These are phyloP conservation scores for Drosophila ananassae DNA, from an alignment of 1,140 invertebrate species.

Conservation along the genomic window DNA sequence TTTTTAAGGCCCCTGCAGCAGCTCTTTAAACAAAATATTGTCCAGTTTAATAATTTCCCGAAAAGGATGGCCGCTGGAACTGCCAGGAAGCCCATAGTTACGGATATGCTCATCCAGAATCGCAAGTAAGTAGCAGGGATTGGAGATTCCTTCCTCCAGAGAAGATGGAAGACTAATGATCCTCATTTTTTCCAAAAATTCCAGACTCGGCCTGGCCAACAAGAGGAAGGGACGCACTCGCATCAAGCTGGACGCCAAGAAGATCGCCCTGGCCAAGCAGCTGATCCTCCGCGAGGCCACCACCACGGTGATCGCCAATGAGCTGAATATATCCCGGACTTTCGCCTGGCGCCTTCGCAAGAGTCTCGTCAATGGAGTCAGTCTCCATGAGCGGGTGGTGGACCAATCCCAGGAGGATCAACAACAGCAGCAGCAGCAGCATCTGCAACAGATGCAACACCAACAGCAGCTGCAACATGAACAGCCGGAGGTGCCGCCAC, in stretches of 20 bases:
- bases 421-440: constrained; percentile 46
- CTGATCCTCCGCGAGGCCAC: constrained; percentile 79
- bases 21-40: constrained; percentile 81
- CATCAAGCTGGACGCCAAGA: constrained; percentile 81
- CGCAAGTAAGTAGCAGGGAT: constrained; percentile 62
- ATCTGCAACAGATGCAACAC: constrained; percentile 23
- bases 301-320: constrained; percentile 80
- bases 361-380: constrained; percentile 79
- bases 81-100: constrained; percentile 54
- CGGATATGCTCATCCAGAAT: constrained; percentile 71
- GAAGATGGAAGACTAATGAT: no score
- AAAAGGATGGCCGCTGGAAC: constrained; percentile 56
- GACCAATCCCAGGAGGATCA: constrained; percentile 68
- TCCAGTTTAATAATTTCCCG: constrained; percentile 82
- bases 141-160: no score
- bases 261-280: constrained; percentile 80
- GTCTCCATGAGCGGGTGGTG: constrained; percentile 75
- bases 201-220: constrained; percentile 63
- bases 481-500: constrained; percentile 20
- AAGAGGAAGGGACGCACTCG: constrained; percentile 82
- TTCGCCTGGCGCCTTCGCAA: constrained; percentile 82
- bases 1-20: constrained; percentile 73
- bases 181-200: neutral
- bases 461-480: constrained; percentile 11
- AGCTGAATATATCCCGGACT: constrained; percentile 79